phyloP scores from a whole-genome alignment of 2,797 vertebrate species.

The Amniataba percoides region DNA sequence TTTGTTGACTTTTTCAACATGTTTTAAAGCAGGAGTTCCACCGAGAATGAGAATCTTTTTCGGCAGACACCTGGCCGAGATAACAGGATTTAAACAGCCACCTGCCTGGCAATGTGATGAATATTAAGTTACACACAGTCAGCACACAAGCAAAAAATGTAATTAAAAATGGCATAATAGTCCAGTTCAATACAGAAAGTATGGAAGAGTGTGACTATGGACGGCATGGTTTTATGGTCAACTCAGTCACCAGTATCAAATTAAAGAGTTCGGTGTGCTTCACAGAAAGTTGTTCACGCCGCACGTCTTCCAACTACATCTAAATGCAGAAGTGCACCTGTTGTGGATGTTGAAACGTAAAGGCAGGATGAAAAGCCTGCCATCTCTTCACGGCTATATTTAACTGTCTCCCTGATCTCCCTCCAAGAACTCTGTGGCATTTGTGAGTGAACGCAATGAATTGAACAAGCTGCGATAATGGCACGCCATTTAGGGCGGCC shows the following conservation, averaged over 20 bases:
- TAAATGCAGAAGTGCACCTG: not conserved
- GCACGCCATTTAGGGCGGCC: not conserved
- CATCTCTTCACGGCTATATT: not conserved
- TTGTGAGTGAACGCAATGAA: not conserved
- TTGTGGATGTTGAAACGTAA: not conserved
- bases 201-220: too few species aligned
- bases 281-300: not conserved
- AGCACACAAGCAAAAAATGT: constrained; percentile 15
- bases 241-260: not conserved
- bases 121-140: constrained; percentile 34
- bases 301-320: not conserved
- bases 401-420: not conserved
- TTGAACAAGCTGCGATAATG: not conserved
- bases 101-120: constrained; percentile 46
- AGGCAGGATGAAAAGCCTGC: not conserved
- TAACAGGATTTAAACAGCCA: constrained; percentile 51
- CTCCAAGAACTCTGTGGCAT: constrained; percentile 4
- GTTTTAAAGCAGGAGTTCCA: constrained; percentile 37
- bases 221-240: constrained; percentile 2
- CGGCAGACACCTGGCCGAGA: constrained; percentile 50
- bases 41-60: constrained; percentile 10
- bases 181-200: not conserved
- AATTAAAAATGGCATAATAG: constrained; percentile 45
- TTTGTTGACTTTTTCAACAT: constrained; percentile 53
- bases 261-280: not conserved